Evolutionary conservation across 2,797 vertebrate genomes (phyloP).

Genomic region (Alfaro cultratus): DNA sequence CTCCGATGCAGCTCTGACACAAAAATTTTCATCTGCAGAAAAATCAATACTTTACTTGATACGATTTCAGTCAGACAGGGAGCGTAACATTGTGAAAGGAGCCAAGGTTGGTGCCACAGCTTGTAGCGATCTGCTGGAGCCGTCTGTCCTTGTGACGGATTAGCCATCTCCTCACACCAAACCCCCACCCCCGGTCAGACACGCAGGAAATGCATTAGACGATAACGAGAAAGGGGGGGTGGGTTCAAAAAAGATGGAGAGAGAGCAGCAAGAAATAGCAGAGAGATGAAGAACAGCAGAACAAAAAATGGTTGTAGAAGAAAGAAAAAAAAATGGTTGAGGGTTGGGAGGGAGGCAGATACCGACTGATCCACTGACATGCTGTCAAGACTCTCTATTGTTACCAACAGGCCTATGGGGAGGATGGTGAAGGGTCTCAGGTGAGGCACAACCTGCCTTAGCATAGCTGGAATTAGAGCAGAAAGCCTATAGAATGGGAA

Average conservation of each 20-base stretch:
- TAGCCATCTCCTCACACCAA: slow-evolving; percentile 32
- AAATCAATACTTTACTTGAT: slow-evolving; percentile 7
- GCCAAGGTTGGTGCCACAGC: slow-evolving; percentile 43
- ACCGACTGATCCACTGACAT: slow-evolving; percentile 53
- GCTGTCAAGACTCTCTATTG: slow-evolving; percentile 39
- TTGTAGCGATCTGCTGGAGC: slow-evolving; percentile 43
- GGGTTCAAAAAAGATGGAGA: slow-evolving; percentile 24
- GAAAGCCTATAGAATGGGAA: slow-evolving; percentile 3
- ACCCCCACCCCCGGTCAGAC: slow-evolving; percentile 27
- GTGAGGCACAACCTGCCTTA: slow-evolving; percentile 16
- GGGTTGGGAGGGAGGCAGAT: slow-evolving; percentile 19
- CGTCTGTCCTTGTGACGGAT: slow-evolving; percentile 63
- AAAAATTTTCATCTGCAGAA: not conserved
- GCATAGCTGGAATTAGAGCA: slow-evolving; percentile 16
- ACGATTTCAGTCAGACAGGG: not conserved
- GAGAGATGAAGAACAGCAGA: not conserved
- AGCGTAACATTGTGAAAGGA: slow-evolving; percentile 37
- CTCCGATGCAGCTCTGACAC: not conserved
- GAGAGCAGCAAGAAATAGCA: slow-evolving; percentile 19
- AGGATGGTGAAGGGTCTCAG: slow-evolving; percentile 19
- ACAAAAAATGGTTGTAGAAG: slow-evolving; percentile 15
- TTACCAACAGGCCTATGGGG: slow-evolving; percentile 29
- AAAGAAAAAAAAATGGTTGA: slow-evolving; percentile 24
- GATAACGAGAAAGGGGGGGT: slow-evolving; percentile 45
- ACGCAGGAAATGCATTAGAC: slow-evolving; percentile 59